Conservation (phyloP, 1,140 invertebrate species). For the Metaphire vulgaris region DNA sequence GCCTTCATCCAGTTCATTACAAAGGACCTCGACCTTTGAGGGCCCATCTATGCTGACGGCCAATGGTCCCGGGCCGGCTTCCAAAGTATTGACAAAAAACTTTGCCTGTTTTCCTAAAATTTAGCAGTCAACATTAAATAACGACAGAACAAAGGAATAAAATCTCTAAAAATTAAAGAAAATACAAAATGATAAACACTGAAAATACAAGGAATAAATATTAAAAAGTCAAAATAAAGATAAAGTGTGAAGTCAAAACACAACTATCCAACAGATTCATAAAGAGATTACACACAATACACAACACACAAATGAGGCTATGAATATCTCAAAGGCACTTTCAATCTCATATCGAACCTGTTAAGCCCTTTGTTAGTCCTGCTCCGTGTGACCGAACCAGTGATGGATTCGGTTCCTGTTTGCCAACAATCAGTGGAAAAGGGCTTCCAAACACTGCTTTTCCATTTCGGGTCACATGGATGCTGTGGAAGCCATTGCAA, state of each 20-base stretch:
- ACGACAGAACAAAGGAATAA: too few species aligned
- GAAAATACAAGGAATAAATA: too few species aligned
- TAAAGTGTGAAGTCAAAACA: too few species aligned
- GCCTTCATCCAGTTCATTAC: conserved; percentile 43
- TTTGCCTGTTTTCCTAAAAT: conserved; percentile 69
- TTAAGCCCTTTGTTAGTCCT: not conserved
- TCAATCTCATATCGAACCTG: too few species aligned
- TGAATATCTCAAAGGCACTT: too few species aligned
- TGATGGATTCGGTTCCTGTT: conserved; percentile 62
- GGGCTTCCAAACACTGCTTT: conserved; percentile 88
- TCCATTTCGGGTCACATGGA: conserved; percentile 87
- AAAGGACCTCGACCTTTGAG: conserved; percentile 88
- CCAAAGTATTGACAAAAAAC: conserved; percentile 86
- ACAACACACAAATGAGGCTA: too few species aligned
- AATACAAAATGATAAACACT: too few species aligned
- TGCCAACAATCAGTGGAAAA: conserved; percentile 79
- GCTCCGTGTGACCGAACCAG: not conserved
- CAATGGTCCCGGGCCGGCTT: conserved; percentile 78
- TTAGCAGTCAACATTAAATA: too few species aligned
- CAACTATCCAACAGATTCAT: too few species aligned
- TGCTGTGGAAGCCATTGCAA: conserved; percentile 86
- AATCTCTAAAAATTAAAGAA: too few species aligned
- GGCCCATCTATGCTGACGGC: conserved; percentile 87
- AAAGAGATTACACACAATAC: too few species aligned
- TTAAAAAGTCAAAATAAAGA: too few species aligned